phyloP scores from a whole-genome alignment of 2,113 vertebrate genomes.

The Mionectes macconnelli region DNA sequence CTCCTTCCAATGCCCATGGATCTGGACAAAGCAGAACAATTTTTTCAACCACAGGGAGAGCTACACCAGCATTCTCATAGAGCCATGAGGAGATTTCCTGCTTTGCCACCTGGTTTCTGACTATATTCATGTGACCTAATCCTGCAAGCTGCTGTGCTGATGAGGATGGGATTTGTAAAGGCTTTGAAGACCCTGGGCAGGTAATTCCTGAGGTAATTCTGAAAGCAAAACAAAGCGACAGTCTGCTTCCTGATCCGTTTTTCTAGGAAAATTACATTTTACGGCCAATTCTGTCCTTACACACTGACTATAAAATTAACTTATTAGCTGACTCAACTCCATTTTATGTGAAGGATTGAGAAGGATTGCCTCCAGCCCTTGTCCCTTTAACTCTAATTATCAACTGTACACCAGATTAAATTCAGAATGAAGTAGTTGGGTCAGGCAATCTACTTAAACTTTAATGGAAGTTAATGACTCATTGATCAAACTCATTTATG shows the following conservation, averaged over 20 bases:
- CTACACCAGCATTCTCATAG: not conserved
- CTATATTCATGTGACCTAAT: not conserved
- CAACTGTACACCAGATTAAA: conserved; percentile 70
- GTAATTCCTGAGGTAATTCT: conserved; percentile 46
- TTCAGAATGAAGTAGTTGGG: conserved; percentile 68
- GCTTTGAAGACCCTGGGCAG: not conserved
- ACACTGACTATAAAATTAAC: conserved; percentile 56
- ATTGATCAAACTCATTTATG: conserved; percentile 79
- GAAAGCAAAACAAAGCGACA: conserved; percentile 55
- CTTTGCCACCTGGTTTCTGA: not conserved
- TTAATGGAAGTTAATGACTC: conserved; percentile 81
- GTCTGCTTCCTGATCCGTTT: not conserved
- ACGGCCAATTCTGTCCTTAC: not conserved
- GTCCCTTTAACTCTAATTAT: conserved; percentile 73
- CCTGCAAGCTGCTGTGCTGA: not conserved
- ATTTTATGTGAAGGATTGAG: conserved; percentile 43
- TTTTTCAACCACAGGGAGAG: not conserved
- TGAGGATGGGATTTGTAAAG: not conserved
- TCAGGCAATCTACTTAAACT: conserved; percentile 76
- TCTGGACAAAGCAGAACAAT: not conserved
- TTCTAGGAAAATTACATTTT: conserved; percentile 23
- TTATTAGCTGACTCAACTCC: conserved; percentile 73
- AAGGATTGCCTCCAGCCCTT: conserved; percentile 63
- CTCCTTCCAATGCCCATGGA: not conserved
- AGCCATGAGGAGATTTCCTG: not conserved